Evolutionary conservation across 1,140 invertebrate species (phyloP), one percentile per base, ranked within the genome.

Genomic region (Babylonia areolata): DNA sequence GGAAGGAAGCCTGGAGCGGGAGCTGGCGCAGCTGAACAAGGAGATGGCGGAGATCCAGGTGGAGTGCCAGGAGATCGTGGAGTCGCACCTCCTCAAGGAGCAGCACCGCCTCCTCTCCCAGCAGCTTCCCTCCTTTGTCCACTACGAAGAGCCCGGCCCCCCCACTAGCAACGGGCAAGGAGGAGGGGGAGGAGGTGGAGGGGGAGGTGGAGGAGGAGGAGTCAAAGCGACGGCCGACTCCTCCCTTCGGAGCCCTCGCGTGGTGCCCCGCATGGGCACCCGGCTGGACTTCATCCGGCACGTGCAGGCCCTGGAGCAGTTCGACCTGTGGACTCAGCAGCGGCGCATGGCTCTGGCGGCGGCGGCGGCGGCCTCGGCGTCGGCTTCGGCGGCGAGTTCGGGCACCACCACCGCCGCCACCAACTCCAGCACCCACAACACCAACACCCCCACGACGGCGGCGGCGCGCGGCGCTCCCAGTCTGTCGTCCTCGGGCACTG

Each of bases 1-100:
- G 23, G 92, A 94, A 64, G 91, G 91, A 83, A 95, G 94, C 86
- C 92, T 96, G 40, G 95, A 96, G 77, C 88, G 91, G 54, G 95
- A 96, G 88, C 90, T 96, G 78, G 93, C 95, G 31, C 90, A 93
- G 73, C 91, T 96, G 37, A 95, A 95, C 88, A 92, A 93, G 87
- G 95, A 96, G 91, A 96, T 96, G 95, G 94, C 95, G 87, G 94
- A 94, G 20, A 95, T 96, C 85, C 94, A 95, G 85, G 89, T 95
- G 42, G 95, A 96, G 89, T 95, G 95, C 89, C 91, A 93, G 85
- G 93, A 94, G 82, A 91, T 94, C 78, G 92, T 92, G 69, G 88
- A 93, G 33, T 87, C 89, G 82, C 93, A 93, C 86, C 85, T 88
- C 37, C 79, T 88, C 39, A 90, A 92, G 86, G 80, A 87, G 73